These are phyloP conservation scores for Coendou prehensilis DNA, from an alignment of 2,797 vertebrate species.

Conservation along the genomic window DNA sequence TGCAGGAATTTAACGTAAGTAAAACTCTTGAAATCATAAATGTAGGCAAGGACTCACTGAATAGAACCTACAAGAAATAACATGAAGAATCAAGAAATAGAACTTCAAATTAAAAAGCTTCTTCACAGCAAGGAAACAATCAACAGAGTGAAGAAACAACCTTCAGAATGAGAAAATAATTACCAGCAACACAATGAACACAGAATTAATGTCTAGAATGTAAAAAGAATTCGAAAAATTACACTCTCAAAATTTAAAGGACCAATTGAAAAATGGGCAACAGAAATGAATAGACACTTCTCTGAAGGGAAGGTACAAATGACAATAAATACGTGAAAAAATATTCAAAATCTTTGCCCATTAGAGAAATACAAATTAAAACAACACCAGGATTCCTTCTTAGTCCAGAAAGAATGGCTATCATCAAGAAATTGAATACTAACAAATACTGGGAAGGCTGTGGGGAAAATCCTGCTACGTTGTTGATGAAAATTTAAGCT, in stretches of 20 bases:
- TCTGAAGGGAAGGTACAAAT: not conserved
- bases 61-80: not conserved
- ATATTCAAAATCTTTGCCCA: not conserved
- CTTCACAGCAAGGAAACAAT: not conserved
- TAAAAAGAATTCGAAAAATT: not conserved
- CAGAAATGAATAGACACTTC: not conserved
- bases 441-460: not conserved
- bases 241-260: not conserved
- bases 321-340: not conserved
- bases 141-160: not conserved
- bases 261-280: not conserved
- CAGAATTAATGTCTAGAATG: not conserved
- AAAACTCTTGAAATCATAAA: not conserved
- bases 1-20: not conserved
- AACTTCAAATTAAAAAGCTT: not conserved
- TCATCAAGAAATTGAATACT: not conserved
- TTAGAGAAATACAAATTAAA: not conserved
- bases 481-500: not conserved
- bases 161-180: not conserved
- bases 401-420: not conserved
- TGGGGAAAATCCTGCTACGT: not conserved
- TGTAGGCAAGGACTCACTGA: not conserved
- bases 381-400: not conserved
- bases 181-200: not conserved
- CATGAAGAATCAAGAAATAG: not conserved